phyloP scores from a whole-genome alignment of 2,888 invertebrate genomes.

The Oscheius myriophilus region DNA sequence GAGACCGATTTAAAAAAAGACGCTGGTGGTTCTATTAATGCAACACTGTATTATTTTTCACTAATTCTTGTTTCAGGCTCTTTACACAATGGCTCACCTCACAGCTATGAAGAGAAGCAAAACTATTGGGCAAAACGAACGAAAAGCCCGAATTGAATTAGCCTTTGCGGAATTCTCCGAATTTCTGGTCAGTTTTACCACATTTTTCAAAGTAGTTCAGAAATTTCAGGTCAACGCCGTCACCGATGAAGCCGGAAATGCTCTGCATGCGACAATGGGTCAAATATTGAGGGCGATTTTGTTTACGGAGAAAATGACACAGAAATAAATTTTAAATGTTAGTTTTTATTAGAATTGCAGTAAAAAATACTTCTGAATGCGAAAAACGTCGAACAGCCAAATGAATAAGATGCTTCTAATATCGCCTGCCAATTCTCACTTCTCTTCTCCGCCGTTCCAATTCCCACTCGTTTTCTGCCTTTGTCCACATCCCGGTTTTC shows the following conservation, averaged over 20 bases:
- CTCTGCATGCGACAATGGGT: slow-evolving; percentile 46
- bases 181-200: slow-evolving; percentile 32
- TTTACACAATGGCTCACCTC: slow-evolving; percentile 54
- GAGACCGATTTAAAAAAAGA: no score
- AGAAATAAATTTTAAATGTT: slow-evolving; percentile 26
- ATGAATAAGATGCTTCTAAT: no score
- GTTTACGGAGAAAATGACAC: slow-evolving; percentile 52
- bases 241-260: slow-evolving; percentile 44
- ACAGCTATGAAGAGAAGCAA: slow-evolving; percentile 40
- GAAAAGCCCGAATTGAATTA: slow-evolving; percentile 51
- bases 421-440: no score
- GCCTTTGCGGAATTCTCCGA: slow-evolving; percentile 51
- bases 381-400: no score
- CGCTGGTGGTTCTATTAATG: no score
- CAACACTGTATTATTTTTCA: no score
- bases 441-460: no score
- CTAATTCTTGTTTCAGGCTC: slow-evolving; percentile 51
- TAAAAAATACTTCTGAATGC: no score
- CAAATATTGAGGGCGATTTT: slow-evolving; percentile 51
- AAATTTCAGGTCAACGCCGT: slow-evolving; percentile 36
- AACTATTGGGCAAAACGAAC: slow-evolving; percentile 47
- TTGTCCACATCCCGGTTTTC: no score
- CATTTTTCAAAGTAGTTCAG: not conserved
- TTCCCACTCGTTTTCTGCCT: no score
- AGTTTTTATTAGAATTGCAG: no score